Conservation (phyloP, 2,888 invertebrate genomes). For the Julus scandinavius region DNA sequence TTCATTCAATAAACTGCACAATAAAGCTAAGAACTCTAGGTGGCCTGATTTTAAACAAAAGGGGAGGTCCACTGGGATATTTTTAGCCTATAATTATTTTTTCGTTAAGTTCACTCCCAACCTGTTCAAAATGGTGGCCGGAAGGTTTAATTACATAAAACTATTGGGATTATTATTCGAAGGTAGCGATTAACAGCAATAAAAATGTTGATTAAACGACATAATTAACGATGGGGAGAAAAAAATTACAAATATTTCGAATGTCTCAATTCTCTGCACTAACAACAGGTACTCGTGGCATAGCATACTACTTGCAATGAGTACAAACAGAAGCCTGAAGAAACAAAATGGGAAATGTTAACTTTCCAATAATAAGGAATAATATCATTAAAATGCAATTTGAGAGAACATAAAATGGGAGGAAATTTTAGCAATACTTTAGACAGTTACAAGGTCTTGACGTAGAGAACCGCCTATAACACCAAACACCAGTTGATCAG, state of each 20-base stretch:
- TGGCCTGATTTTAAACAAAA: neutral
- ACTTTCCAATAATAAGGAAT: neutral
- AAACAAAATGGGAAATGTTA: neutral
- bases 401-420: neutral
- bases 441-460: neutral
- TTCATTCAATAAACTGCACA: neutral
- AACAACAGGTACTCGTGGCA: neutral
- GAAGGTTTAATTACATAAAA: neutral
- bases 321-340: neutral
- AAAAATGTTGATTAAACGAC: constrained; percentile 42
- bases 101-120: constrained; percentile 34
- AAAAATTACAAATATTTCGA: neutral
- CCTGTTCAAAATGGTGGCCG: neutral
- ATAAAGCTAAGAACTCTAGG: neutral
- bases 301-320: neutral
- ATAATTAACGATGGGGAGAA: neutral
- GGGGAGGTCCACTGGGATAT: neutral
- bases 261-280: constrained; percentile 6
- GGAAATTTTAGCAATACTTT: neutral
- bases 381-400: neutral
- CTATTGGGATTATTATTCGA: neutral
- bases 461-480: neutral
- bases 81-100: neutral
- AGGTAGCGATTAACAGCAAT: constrained; percentile 20
- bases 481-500: too few species aligned